Conservation (phyloP, 2,797 vertebrate species). For the Oreochromis grahami region DNA sequence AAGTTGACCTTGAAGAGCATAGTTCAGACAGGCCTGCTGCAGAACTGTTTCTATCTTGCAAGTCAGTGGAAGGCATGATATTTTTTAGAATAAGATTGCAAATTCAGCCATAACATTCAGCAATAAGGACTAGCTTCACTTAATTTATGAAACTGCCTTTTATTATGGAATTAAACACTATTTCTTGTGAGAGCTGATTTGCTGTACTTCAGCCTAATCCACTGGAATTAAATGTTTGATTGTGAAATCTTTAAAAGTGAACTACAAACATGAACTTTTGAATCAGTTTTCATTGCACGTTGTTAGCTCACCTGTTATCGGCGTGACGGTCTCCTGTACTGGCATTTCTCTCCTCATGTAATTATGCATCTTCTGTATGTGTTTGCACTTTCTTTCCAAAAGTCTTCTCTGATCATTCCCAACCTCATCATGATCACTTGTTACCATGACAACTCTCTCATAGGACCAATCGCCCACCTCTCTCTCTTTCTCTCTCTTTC, state of each 20-base stretch:
- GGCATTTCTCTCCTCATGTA: not conserved
- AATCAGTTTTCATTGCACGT: not conserved
- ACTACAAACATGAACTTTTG: not conserved
- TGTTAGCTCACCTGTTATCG: not conserved
- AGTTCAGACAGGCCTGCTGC: not conserved
- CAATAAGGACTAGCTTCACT: not conserved
- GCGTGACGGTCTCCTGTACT: not conserved
- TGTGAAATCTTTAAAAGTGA: not conserved
- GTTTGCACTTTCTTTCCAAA: slow-evolving; percentile 52
- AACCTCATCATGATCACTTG: slow-evolving; percentile 68
- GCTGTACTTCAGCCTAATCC: not conserved
- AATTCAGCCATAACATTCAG: not conserved
- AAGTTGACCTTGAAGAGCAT: not conserved
- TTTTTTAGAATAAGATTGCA: not conserved
- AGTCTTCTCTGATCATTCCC: slow-evolving; percentile 60
- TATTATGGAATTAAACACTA: not conserved
- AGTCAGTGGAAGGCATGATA: not conserved
- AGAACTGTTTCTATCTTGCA: not conserved
- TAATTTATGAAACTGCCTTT: not conserved
- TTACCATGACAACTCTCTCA: slow-evolving; percentile 79
- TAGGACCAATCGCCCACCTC: slow-evolving; percentile 73
- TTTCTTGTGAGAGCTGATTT: not conserved
- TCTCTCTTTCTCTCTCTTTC: slow-evolving; percentile 34
- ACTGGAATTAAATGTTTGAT: not conserved
- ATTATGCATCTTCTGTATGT: slow-evolving; percentile 22